These are phyloP conservation scores for Cydia splendana DNA, from an alignment of 1,140 invertebrate genomes.

Conservation along the genomic window DNA sequence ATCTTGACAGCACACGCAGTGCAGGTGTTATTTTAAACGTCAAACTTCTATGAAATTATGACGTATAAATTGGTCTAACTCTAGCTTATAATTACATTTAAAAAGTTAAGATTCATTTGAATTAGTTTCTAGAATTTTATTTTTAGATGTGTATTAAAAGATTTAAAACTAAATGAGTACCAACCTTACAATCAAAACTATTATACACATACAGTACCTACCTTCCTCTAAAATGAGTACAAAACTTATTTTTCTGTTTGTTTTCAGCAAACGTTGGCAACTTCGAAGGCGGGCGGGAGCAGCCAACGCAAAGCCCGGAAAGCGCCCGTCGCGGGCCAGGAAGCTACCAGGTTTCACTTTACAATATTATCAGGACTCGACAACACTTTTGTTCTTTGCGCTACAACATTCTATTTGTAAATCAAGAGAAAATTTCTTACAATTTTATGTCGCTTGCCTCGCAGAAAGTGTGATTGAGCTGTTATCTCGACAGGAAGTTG, in stretches of 20 bases:
- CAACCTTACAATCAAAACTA: neutral
- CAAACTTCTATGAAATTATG: no score
- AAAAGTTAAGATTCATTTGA: no score
- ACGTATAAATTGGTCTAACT: no score
- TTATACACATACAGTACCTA: no score
- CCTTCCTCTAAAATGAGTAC: neutral
- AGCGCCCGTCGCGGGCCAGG: slow-evolving; percentile 52
- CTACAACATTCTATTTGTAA: slow-evolving; percentile 17
- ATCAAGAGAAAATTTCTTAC: neutral
- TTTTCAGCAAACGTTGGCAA: slow-evolving; percentile 67
- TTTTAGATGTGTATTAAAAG: neutral
- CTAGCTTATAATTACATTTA: no score
- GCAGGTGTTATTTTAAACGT: no score
- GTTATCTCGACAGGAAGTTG: neutral
- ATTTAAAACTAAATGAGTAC: no score
- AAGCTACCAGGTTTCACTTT: slow-evolving; percentile 61
- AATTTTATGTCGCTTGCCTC: neutral
- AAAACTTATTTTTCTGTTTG: slow-evolving; percentile 38
- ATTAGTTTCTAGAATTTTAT: no score
- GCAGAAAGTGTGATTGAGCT: neutral
- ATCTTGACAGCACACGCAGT: no score
- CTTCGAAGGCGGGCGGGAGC: slow-evolving; percentile 65
- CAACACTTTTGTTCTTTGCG: slow-evolving; percentile 35
- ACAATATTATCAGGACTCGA: slow-evolving; percentile 42
- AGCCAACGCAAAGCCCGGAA: slow-evolving; percentile 58